phyloP scores from a whole-genome alignment of 2,797 vertebrate species.

The Arrhamphus sclerolepis region DNA sequence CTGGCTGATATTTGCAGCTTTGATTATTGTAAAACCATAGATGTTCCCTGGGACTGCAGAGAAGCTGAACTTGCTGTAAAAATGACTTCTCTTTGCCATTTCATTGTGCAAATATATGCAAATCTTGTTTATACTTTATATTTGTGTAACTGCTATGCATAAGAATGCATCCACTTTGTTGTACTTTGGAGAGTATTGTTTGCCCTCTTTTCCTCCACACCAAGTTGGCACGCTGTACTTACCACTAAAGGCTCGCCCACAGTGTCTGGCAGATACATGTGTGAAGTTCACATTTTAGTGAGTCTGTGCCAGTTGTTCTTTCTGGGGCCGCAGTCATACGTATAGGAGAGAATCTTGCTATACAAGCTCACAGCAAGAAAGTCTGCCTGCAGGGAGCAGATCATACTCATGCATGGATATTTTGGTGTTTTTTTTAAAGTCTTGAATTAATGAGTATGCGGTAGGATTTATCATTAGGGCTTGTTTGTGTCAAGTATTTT shows the following conservation, averaged over 20 bases:
- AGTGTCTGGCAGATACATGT: slow-evolving; percentile 50
- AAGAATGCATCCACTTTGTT: slow-evolving; percentile 56
- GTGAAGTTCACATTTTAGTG: slow-evolving; percentile 42
- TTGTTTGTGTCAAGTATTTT: slow-evolving; percentile 56
- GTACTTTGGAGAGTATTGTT: slow-evolving; percentile 53
- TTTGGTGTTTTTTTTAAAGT: slow-evolving; percentile 31
- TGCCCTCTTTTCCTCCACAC: slow-evolving; percentile 62
- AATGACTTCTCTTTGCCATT: slow-evolving; percentile 31
- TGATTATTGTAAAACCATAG: slow-evolving; percentile 19
- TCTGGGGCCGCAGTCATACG: slow-evolving; percentile 44
- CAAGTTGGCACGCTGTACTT: slow-evolving; percentile 49
- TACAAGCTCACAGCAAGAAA: slow-evolving; percentile 37
- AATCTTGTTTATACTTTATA: slow-evolving; percentile 46
- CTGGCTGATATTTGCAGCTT: slow-evolving; percentile 14
- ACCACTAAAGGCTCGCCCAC: slow-evolving; percentile 45
- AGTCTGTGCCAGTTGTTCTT: slow-evolving; percentile 51
- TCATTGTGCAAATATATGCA: slow-evolving; percentile 60
- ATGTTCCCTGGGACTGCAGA: slow-evolving; percentile 17
- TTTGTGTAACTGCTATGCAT: slow-evolving; percentile 44
- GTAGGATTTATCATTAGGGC: slow-evolving; percentile 55
- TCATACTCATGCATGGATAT: slow-evolving; percentile 30
- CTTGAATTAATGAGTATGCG: slow-evolving; percentile 57
- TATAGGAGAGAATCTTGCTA: slow-evolving; percentile 18
- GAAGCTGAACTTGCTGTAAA: slow-evolving; percentile 18
- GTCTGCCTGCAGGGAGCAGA: slow-evolving; percentile 39